Conservation (phyloP, 2,888 invertebrate genomes). For the Sarcophaga variegata region DNA sequence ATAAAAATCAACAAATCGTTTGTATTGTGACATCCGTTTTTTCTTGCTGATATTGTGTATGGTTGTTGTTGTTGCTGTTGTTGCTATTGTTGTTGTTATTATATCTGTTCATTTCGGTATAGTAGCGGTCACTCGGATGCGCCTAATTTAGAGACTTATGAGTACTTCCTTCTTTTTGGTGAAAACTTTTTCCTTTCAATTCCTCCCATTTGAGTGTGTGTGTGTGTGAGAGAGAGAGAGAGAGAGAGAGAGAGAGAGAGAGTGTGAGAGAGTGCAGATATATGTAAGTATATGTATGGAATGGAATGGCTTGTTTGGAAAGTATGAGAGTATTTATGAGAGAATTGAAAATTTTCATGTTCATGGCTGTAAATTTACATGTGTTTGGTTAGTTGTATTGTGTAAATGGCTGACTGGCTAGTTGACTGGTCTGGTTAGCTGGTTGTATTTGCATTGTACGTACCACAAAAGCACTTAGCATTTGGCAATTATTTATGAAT, state of each 20-base stretch:
- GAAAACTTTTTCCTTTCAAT: slow-evolving; percentile 38
- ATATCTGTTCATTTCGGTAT: slow-evolving; percentile 22
- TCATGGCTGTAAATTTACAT: not conserved
- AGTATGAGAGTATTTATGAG: not conserved
- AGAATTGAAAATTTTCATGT: not conserved
- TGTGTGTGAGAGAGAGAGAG: not conserved
- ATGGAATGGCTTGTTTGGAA: not conserved
- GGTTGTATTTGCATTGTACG: slow-evolving; percentile 38
- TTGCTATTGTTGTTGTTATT: slow-evolving; percentile 35
- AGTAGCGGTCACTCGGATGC: slow-evolving; percentile 61
- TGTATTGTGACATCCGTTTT: slow-evolving; percentile 56
- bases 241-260: no score
- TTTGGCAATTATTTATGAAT: slow-evolving; percentile 66
- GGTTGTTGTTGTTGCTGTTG: slow-evolving; percentile 40
- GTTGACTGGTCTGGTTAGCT: not conserved
- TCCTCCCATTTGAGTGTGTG: not conserved
- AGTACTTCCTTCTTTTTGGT: slow-evolving; percentile 63
- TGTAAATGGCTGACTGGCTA: not conserved
- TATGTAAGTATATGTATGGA: no score
- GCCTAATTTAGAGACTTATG: slow-evolving; percentile 66
- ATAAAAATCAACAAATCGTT: slow-evolving; percentile 64
- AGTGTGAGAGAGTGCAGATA: not conserved
- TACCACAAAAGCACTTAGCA: slow-evolving; percentile 66
- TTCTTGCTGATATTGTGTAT: slow-evolving; percentile 40
- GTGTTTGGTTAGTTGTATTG: not conserved